Base-by-base conservation (phyloP, 2,113 vertebrate genomes). In the Malurus alboscapulatus region DNA sequence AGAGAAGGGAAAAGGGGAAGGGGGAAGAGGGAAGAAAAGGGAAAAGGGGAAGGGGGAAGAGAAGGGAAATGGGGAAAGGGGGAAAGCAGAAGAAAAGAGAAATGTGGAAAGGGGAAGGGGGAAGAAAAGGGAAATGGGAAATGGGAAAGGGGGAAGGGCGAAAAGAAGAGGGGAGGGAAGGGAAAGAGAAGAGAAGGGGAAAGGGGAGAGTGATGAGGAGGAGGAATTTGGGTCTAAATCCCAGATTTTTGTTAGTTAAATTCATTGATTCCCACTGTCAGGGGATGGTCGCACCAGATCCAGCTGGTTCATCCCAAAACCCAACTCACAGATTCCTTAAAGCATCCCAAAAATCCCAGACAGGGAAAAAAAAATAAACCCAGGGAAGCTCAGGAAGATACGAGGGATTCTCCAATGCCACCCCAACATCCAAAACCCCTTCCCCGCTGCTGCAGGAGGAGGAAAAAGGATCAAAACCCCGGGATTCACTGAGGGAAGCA, bases 391-490 rank as follows among this genome's bases (percentile, higher is more conserved):
- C 6, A 11, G n/a, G 66, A 78, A 83, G 25, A 21, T 8, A 0
- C 1, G 9, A 32, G 22, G 42, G 44, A 45, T 27, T 75, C 36
- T 36, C 9, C 36, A 40, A 0, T 17, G 51, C 5, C 5, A 19
- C 10, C 57, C 42, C 15, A 12, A 24, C 30, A 25, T 91, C 81
- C 54, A 18, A 5, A 38, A 78, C 6, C 58, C 67, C 32, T 45
- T 71, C 32, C 45, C 22, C 29, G 34, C 22, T 7, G 17, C 50
- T 4, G 13, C 36, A 42, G 36, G 19, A 25, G 3, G 12, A 7
- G 0, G 2, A 2, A 10, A 27, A 17, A 12, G 29, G 18, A 13
- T 1, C 4, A 0, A 38, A 25, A 27, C 2, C 4, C 4, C 0
- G 21, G 14, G 36, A 8, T 68, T 36, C n/a, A 1, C 8, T 22